Conservation (phyloP, 2,113 vertebrate genomes). For the Periophthalmus modestus region DNA sequence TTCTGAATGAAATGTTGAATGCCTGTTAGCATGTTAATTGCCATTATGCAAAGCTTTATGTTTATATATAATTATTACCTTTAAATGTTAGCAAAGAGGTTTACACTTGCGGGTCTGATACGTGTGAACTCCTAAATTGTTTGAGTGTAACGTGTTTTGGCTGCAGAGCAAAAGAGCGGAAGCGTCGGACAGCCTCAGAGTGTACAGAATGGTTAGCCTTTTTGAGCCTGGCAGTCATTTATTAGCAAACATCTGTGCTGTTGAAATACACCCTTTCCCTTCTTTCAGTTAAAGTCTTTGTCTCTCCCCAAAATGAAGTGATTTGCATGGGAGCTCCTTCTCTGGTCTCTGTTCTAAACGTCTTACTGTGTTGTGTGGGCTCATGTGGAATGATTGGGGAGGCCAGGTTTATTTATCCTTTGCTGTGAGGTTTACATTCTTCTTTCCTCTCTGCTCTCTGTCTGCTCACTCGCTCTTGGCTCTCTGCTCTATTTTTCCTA, state of each 20-base stretch:
- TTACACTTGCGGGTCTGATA: constrained; percentile 35
- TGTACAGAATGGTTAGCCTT: constrained; percentile 39
- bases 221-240: constrained; percentile 61
- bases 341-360: constrained; percentile 46
- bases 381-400: constrained; percentile 67
- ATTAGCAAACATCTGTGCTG: constrained; percentile 68
- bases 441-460: constrained; percentile 67
- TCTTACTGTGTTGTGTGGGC: constrained; percentile 63
- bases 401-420: constrained; percentile 75
- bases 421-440: constrained; percentile 74
- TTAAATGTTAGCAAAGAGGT: constrained; percentile 21
- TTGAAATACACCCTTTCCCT: constrained; percentile 62
- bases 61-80: constrained; percentile 18
- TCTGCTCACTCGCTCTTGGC: constrained; percentile 66
- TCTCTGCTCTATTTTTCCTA: constrained; percentile 60
- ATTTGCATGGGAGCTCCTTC: constrained; percentile 61
- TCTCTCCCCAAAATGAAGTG: constrained; percentile 44
- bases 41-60: neutral
- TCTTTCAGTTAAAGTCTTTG: constrained; percentile 48
- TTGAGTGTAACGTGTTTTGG: constrained; percentile 57
- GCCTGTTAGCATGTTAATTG: neutral
- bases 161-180: constrained; percentile 44
- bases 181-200: constrained; percentile 33
- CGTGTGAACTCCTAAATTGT: constrained; percentile 59
- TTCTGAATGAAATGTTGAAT: neutral